Evolutionary conservation across 2,797 vertebrate genomes (phyloP).

Genomic region (Allobates femoralis): DNA sequence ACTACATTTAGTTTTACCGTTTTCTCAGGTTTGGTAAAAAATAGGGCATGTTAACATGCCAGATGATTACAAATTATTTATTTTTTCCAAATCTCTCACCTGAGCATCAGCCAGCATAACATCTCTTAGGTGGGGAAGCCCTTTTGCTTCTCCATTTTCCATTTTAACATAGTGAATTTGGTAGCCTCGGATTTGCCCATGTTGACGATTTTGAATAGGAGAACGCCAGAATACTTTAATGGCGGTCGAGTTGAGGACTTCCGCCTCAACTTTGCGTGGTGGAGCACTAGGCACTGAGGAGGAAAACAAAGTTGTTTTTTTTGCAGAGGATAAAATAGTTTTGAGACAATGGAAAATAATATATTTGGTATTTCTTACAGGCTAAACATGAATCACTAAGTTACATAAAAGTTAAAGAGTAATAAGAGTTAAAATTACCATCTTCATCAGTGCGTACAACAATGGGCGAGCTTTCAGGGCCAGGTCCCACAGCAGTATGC

Average conservation of each 20-base stretch:
- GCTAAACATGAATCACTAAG: not conserved
- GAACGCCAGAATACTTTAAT: conserved; percentile 97
- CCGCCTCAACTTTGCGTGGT: conserved; percentile 93
- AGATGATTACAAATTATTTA: too few relatives aligned
- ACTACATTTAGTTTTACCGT: not conserved
- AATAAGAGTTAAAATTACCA: conserved; percentile 74
- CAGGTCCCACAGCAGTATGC: conserved; percentile 86
- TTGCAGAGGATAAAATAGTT: not conserved
- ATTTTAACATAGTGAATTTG: conserved; percentile 96
- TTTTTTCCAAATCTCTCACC: conserved; percentile 76
- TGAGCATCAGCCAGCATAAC: conserved; percentile 97
- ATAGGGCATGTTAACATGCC: too few relatives aligned
- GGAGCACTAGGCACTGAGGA: conserved; percentile 91
- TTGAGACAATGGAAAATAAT: not conserved
- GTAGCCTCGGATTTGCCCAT: conserved; percentile 98
- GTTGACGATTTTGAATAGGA: conserved; percentile 87
- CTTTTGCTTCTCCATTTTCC: conserved; percentile 93
- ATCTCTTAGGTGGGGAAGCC: conserved; percentile 93
- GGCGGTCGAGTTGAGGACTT: conserved; percentile 94
- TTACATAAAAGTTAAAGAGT: not conserved
- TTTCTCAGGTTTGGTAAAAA: not conserved
- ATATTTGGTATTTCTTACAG: not conserved
- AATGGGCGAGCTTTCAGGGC: conserved; percentile 91
- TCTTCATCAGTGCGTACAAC: conserved; percentile 94
- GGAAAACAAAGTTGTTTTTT: conserved; percentile 31